Evolutionary conservation across 2,888 invertebrate species (phyloP), one percentile per base, ranked within the genome.

Genomic region (Morinoia aosen): DNA sequence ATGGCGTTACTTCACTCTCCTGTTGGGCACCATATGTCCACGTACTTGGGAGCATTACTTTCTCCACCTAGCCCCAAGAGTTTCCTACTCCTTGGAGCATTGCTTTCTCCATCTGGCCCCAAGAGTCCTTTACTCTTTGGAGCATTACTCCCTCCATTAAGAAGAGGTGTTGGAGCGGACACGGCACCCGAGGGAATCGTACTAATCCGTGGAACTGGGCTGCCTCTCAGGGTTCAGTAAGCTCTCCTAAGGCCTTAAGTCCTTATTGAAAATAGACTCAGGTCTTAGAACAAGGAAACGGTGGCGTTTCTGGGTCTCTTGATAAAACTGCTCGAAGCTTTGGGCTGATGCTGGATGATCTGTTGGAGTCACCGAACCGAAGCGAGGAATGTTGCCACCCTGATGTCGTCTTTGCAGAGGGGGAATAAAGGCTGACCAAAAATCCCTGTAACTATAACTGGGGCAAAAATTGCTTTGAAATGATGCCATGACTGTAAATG

Each of bases 211-310:
- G 16, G 93, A 57, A 93, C 93, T 33, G 93, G 57, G 93, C 93
- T 93, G 56, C 58, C 93, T 93, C 93, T 93, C 93, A 93, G 93
- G 93, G 93, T 93, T 48, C 93, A 93, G 93, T 93, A 57, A 93
- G 93, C 93, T 57, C 57, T 93, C 58, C 93, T 56, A 48, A 93
- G 48, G 39, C 93, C 93, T 57, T 93, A 93, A 93, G 57, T 57
- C 93, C 93, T 93, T 93, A 93, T 93, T 93, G 93, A 93, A 93
- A 93, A 93, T 93, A 57, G 93, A 93, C 93, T 93, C 57, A 48
- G 93, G 57, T 48, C 57, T 57, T 93, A 48, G 93, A 93, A 93
- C 93, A 93, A 56, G 93, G 93, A 93, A 93, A 57, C 57, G 25
- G 48, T 56, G 57, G 57, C 56, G 93, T 48, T 93, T 56, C 93